phyloP scores from a whole-genome alignment of 2,113 vertebrate genomes.

The Halichoeres trimaculatus region DNA sequence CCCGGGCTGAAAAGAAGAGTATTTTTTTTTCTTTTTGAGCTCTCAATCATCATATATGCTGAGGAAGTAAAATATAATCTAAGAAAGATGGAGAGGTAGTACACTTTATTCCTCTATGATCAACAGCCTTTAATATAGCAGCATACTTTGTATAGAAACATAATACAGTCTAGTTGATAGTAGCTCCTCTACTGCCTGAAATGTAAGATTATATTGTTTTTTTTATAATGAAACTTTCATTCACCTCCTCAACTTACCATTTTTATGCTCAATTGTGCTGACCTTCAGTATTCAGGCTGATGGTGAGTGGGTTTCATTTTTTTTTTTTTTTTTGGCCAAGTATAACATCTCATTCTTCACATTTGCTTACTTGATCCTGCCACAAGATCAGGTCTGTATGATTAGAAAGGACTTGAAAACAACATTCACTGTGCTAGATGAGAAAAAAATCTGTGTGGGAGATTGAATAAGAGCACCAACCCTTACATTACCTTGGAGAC shows the following conservation, averaged over 20 bases:
- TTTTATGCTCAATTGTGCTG: slow-evolving; percentile 35
- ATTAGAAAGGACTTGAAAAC: slow-evolving; percentile 30
- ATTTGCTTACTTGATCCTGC: slow-evolving; percentile 8
- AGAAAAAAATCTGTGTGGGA: slow-evolving; percentile 18
- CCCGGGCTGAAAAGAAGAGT: neutral
- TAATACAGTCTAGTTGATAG: neutral
- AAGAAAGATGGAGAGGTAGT: neutral
- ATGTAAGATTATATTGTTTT: slow-evolving; percentile 14
- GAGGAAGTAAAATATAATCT: neutral
- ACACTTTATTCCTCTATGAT: no score
- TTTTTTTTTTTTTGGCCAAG: slow-evolving; percentile 12
- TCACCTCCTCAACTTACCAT: slow-evolving; percentile 27
- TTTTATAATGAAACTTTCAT: slow-evolving; percentile 10
- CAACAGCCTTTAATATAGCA: neutral
- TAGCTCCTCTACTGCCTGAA: neutral
- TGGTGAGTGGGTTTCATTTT: slow-evolving; percentile 23
- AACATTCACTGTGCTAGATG: slow-evolving; percentile 6
- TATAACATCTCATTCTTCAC: slow-evolving; percentile 16
- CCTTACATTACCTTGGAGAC: slow-evolving; percentile 14
- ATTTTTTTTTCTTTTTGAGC: neutral
- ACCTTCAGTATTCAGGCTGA: slow-evolving; percentile 1
- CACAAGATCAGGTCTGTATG: slow-evolving; percentile 18
- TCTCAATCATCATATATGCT: neutral
- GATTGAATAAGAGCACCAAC: slow-evolving; percentile 11
- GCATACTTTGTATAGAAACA: neutral